Evolutionary conservation across 2,888 invertebrate genomes (phyloP).

Genomic region (Heteromurus nitidus): DNA sequence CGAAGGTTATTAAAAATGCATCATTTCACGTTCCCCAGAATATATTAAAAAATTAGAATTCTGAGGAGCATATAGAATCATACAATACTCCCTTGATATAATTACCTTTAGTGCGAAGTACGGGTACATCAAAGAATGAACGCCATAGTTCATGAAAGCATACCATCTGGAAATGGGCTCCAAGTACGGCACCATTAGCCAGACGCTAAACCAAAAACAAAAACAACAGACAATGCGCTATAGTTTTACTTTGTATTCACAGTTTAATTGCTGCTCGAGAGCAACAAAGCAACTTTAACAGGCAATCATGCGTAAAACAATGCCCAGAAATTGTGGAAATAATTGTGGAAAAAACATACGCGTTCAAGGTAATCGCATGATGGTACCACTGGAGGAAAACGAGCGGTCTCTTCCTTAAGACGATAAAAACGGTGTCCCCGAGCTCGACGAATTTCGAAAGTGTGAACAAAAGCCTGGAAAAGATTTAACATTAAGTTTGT

Average conservation of each 20-base stretch:
- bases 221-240: background rate
- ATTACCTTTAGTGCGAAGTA: slow-evolving; percentile 84
- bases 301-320: too few species aligned
- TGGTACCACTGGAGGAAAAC: slow-evolving; percentile 88
- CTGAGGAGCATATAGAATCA: background rate
- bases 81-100: too few species aligned
- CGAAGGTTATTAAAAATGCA: background rate
- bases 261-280: too few species aligned
- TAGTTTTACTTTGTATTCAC: too few species aligned
- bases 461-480: slow-evolving; percentile 45
- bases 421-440: slow-evolving; percentile 81
- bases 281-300: too few species aligned
- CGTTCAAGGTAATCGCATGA: slow-evolving; percentile 46
- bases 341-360: slow-evolving; percentile 35
- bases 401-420: slow-evolving; percentile 92
- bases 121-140: slow-evolving; percentile 87
- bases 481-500: too few species aligned
- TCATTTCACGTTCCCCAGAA: background rate
- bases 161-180: slow-evolving; percentile 94
- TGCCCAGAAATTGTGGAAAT: too few species aligned
- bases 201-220: slow-evolving; percentile 85
- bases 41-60: background rate
- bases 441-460: slow-evolving; percentile 55
- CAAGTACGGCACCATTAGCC: slow-evolving; percentile 95
- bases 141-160: slow-evolving; percentile 95